These are phyloP conservation scores for Leptinotarsa undecemlineata DNA, from an alignment of 1,140 invertebrate species.

Conservation along the genomic window DNA sequence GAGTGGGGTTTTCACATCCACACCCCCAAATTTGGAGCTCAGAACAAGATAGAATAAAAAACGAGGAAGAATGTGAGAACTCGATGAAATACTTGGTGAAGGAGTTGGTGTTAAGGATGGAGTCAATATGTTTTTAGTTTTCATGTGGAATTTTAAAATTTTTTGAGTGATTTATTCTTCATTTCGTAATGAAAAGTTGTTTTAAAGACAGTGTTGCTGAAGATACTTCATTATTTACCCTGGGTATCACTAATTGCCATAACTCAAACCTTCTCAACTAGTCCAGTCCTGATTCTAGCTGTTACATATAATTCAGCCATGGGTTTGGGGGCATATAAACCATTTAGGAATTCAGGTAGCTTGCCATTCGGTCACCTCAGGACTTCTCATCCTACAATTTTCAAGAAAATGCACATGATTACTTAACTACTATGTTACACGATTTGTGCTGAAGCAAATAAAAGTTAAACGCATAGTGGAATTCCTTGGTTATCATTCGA, in stretches of 20 bases:
- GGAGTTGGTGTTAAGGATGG: too few relatives aligned
- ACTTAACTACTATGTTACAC: conserved; percentile 48
- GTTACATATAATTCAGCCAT: conserved; percentile 29
- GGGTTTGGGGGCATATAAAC: conserved; percentile 32
- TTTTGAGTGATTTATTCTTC: too few relatives aligned
- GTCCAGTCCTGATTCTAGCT: background rate
- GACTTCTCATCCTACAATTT: conserved; percentile 36
- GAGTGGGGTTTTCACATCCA: too few relatives aligned
- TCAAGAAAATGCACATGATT: conserved; percentile 44
- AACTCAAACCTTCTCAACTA: background rate
- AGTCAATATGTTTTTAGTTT: too few relatives aligned
- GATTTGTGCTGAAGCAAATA: conserved; percentile 29
- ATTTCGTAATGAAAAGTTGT: too few relatives aligned
- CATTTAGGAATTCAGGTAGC: conserved; percentile 43
- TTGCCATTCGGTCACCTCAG: conserved; percentile 37
- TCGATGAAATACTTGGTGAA: too few relatives aligned
- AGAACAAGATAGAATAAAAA: too few relatives aligned
- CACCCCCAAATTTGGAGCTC: too few relatives aligned
- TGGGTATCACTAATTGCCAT: background rate
- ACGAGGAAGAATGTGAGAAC: too few relatives aligned
- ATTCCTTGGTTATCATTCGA: background rate
- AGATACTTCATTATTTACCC: background rate
- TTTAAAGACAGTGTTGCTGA: background rate
- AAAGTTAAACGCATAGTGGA: conserved; percentile 24
- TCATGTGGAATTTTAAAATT: too few relatives aligned